Evolutionary conservation across 30 jellyfish, hydroid and myxozoan species (phyloP).

Genomic region (Chrysaora quinquecirrha): DNA sequence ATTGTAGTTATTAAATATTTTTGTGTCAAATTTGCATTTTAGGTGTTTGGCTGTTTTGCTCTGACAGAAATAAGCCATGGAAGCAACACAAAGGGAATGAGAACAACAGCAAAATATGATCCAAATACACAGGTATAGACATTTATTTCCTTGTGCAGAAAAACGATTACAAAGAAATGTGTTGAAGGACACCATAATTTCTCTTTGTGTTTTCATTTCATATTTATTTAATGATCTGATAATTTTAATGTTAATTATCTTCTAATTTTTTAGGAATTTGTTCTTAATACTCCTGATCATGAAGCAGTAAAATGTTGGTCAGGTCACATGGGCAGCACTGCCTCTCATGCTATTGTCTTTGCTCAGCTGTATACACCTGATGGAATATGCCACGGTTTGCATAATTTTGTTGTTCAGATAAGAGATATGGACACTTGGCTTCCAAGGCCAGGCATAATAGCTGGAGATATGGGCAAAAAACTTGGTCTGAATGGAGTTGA

Average conservation of each 20-base stretch:
- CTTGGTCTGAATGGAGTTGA: slow-evolving; percentile 87
- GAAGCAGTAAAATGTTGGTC: slow-evolving; percentile 98
- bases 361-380: slow-evolving; percentile 99
- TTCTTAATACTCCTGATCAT: slow-evolving; percentile 82
- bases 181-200: too few relatives aligned
- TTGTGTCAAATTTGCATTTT: too few relatives aligned
- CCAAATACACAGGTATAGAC: slow-evolving; percentile 81
- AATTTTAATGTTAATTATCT: too few relatives aligned
- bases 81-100: slow-evolving; percentile 95
- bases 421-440: slow-evolving; percentile 49
- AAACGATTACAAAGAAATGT: too few relatives aligned
- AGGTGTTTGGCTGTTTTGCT: slow-evolving; percentile 94
- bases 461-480: slow-evolving; percentile 97
- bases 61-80: slow-evolving; percentile 95
- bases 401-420: slow-evolving; percentile 80
- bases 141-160: background rate
- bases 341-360: slow-evolving; percentile 88
- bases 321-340: slow-evolving; percentile 90
- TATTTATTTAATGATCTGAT: too few relatives aligned
- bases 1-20: too few relatives aligned
- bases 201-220: too few relatives aligned
- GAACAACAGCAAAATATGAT: slow-evolving; percentile 94
- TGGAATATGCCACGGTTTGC: slow-evolving; percentile 97
- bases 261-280: slow-evolving; percentile 74
- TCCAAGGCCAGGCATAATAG: slow-evolving; percentile 87